These are phyloP conservation scores for Tangara arthus DNA, from an alignment of 2,797 vertebrate genomes.

Conservation along the genomic window DNA sequence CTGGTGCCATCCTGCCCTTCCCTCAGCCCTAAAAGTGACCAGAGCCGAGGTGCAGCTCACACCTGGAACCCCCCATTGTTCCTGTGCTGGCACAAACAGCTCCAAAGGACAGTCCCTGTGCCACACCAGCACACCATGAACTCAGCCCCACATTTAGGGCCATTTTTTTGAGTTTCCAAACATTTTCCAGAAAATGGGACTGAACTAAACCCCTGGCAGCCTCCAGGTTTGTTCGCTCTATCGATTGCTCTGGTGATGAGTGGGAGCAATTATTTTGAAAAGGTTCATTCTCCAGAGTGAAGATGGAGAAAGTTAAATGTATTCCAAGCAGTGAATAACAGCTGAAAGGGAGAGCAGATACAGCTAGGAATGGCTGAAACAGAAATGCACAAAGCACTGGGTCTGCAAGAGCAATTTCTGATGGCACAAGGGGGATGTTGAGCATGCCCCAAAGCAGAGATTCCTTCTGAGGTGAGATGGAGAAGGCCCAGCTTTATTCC, in stretches of 20 bases:
- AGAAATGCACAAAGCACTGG: not conserved
- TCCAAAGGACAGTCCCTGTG: not conserved
- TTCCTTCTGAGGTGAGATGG: not conserved
- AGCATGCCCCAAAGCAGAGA: not conserved
- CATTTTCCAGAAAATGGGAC: not conserved
- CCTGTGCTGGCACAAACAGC: fast-evolving
- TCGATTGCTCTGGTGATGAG: conserved; percentile 1
- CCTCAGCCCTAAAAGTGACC: not conserved
- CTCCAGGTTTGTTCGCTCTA: conserved; percentile 23
- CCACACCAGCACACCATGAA: not conserved
- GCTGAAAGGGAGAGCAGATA: not conserved
- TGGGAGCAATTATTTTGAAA: conserved; percentile 34
- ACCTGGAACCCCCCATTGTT: fast-evolving
- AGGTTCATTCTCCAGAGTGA: conserved; percentile 33
- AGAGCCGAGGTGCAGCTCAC: not conserved
- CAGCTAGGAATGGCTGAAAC: not conserved
- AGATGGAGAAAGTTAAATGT: not conserved
- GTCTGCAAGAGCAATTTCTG: not conserved
- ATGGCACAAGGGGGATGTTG: not conserved
- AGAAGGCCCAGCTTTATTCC: not conserved
- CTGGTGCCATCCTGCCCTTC: not conserved
- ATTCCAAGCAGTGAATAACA: not conserved
- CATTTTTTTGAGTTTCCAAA: not conserved
- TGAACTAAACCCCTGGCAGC: not conserved
- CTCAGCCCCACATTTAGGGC: not conserved